These are phyloP conservation scores for Charanyca ferruginea DNA, from an alignment of 2,888 invertebrate species.

Conservation along the genomic window DNA sequence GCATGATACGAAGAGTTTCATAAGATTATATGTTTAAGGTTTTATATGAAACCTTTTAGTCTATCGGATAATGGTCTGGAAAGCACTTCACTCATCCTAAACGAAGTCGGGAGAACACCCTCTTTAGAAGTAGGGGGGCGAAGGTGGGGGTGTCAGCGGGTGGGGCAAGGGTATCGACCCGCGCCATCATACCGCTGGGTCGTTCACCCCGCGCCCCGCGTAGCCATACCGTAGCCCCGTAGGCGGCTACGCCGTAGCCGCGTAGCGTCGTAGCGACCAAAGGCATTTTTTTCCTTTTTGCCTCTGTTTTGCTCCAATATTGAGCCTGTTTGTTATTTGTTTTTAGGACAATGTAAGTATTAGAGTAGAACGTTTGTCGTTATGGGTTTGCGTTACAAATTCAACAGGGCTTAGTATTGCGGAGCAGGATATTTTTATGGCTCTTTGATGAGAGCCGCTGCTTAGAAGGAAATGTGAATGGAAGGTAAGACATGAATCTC, in stretches of 20 bases:
- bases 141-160: conserved; percentile 57
- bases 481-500: not conserved
- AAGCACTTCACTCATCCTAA: conserved; percentile 79
- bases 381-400: conserved; percentile 61
- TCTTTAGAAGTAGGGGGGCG: conserved; percentile 67
- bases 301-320: conserved; percentile 73
- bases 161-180: conserved; percentile 84
- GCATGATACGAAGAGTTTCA: conserved; percentile 33
- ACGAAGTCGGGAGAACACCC: conserved; percentile 74
- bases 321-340: conserved; percentile 71
- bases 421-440: conserved; percentile 53
- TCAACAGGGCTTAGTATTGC: conserved; percentile 58
- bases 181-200: conserved; percentile 80
- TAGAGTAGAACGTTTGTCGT: conserved; percentile 60
- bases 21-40: conserved; percentile 67
- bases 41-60: conserved; percentile 75
- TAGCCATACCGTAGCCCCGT: conserved; percentile 75
- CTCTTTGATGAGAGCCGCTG: conserved; percentile 41
- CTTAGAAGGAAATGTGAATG: conserved; percentile 31
- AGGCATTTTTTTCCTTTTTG: conserved; percentile 70
- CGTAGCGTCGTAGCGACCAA: conserved; percentile 72
- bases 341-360: conserved; percentile 71
- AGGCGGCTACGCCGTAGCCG: conserved; percentile 72
- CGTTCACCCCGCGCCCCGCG: conserved; percentile 85
- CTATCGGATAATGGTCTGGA: conserved; percentile 73